Evolutionary conservation across 2,113 vertebrate genomes (phyloP).

Genomic region (Elanoides forficatus): DNA sequence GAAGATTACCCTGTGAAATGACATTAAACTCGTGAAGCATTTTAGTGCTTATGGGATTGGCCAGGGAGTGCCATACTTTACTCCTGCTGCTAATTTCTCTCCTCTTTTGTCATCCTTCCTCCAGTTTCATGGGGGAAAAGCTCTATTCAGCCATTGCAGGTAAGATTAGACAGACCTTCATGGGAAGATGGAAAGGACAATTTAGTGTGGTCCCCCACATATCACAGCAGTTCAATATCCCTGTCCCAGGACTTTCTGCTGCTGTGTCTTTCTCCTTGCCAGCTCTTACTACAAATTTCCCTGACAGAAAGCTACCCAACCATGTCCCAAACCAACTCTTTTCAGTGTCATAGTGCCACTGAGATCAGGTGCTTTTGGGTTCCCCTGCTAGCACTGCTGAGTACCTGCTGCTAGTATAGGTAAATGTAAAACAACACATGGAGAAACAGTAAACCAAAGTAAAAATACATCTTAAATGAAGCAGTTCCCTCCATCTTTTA

Average conservation of each 20-base stretch:
- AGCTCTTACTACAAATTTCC: too few relatives aligned
- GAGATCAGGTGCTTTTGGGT: too few relatives aligned
- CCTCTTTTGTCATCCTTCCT: neutral
- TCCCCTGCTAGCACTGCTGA: too few relatives aligned
- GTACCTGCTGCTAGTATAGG: too few relatives aligned
- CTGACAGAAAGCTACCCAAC: too few relatives aligned
- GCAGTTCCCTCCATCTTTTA: too few relatives aligned
- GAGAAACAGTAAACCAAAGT: too few relatives aligned
- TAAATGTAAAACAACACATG: too few relatives aligned
- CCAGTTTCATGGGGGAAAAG: neutral
- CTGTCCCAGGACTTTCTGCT: neutral
- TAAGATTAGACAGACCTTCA: neutral
- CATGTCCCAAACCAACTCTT: too few relatives aligned
- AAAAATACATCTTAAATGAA: too few relatives aligned
- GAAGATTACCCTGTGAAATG: slow-evolving; percentile 34
- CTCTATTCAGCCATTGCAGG: neutral
- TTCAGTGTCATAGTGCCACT: too few relatives aligned
- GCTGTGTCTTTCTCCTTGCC: neutral
- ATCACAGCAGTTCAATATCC: neutral
- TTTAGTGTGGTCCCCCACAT: neutral
- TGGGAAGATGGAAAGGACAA: neutral
- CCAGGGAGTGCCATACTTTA: neutral
- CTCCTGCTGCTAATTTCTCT: slow-evolving; percentile 7
- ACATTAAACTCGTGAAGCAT: slow-evolving; percentile 48
- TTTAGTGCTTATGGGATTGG: slow-evolving; percentile 31